Conservation (phyloP, 2,797 vertebrate species). For the Semaprochilodus insignis region DNA sequence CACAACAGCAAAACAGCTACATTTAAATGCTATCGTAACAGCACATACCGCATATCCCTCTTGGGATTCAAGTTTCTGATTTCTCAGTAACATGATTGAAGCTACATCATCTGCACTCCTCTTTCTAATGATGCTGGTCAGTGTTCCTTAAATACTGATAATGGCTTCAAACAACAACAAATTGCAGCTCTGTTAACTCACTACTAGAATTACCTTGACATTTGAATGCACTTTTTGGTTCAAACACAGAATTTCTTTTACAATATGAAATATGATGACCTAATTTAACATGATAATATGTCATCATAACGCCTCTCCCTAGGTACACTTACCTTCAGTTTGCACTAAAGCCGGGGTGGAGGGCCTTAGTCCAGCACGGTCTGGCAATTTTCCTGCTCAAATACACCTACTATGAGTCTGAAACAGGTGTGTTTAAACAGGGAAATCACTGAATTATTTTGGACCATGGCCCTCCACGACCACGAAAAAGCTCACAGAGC, state of each 20-base stretch:
- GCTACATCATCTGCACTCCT: not conserved
- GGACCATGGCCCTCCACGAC: not conserved
- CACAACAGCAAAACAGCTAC: too few species aligned
- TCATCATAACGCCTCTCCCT: not conserved
- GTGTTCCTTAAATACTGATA: not conserved
- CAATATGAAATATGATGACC: not conserved
- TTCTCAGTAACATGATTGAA: not conserved
- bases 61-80: not conserved
- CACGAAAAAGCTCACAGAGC: not conserved
- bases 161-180: too few species aligned
- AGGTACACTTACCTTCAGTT: not conserved
- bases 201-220: too few species aligned
- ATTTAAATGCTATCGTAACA: too few species aligned
- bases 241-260: not conserved
- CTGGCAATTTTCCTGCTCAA: not conserved
- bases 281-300: not conserved
- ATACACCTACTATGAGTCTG: not conserved
- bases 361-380: not conserved
- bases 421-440: slow-evolving; percentile 3
- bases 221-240: too few species aligned
- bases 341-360: not conserved
- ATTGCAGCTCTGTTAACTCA: too few species aligned
- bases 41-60: too few species aligned
- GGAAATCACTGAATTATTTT: not conserved
- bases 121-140: not conserved